A percentile compares a stretch with the other conserved stretches of the same genome.
Conservation (phyloP, 2,113 vertebrate genomes). For the Corynorhinus townsendii region DNA sequence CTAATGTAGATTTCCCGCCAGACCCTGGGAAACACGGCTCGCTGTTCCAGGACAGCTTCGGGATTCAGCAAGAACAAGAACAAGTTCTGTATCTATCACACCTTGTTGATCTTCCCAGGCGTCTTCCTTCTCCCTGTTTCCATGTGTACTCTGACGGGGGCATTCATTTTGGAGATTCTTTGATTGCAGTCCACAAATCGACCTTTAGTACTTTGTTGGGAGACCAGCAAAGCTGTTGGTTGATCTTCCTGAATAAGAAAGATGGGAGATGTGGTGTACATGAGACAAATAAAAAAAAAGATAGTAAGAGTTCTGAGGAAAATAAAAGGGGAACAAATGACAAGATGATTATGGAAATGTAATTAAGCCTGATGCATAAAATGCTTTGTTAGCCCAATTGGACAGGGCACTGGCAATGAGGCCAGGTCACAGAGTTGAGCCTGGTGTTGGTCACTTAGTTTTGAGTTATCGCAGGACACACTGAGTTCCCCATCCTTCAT, state of each 20-base stretch:
- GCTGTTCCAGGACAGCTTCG: not conserved
- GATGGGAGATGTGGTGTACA: not conserved
- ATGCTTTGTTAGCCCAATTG: not conserved
- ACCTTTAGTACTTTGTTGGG: not conserved
- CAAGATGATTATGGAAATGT: not conserved
- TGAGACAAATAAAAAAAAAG: not conserved
- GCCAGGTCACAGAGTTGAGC: not conserved
- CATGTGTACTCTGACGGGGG: not conserved
- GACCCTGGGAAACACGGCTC: not conserved
- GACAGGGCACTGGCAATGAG: not conserved
- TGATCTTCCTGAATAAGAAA: not conserved
- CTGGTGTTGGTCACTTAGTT: not conserved
- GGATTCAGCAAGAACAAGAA: not conserved
- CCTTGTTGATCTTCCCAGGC: not conserved
- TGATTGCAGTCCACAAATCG: not conserved
- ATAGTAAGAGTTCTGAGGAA: not conserved
- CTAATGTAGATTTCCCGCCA: slow-evolving; percentile 53
- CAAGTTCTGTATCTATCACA: not conserved
- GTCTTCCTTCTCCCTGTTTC: not conserved
- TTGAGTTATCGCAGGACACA: not conserved
- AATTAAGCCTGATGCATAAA: not conserved
- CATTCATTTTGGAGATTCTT: not conserved
- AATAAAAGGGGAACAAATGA: not conserved
- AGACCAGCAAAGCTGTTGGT: not conserved
- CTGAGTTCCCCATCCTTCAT: not conserved